Evolutionary conservation across 2,797 vertebrate genomes (phyloP).

Genomic region (Luscinia luscinia): DNA sequence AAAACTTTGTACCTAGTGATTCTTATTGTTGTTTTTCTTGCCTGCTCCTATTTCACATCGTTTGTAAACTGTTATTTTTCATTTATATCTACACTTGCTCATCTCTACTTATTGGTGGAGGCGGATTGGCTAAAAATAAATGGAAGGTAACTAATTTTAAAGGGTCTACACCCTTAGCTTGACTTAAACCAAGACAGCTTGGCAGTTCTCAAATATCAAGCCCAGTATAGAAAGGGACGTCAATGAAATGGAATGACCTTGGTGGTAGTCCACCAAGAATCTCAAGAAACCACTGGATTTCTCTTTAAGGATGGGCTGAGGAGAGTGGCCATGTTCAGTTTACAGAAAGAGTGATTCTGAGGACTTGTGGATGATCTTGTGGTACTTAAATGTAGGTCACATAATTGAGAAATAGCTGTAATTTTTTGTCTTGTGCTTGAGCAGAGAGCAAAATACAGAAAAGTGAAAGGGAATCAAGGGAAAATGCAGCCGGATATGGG

Average conservation of each 20-base stretch:
- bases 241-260: not conserved
- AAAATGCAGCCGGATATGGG: not conserved
- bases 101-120: not conserved
- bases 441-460: not conserved
- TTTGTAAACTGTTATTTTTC: not conserved
- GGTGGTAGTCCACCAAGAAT: not conserved
- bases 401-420: not conserved
- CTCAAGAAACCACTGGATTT: not conserved
- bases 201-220: not conserved
- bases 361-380: not conserved
- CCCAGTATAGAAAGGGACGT: fast-evolving
- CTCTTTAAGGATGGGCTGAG: not conserved
- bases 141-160: not conserved
- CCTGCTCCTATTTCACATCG: not conserved
- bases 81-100: not conserved
- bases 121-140: not conserved
- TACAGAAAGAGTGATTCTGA: not conserved
- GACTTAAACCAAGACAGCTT: not conserved
- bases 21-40: not conserved
- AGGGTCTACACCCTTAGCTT: not conserved
- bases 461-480: not conserved
- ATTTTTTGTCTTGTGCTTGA: not conserved
- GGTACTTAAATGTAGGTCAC: not conserved
- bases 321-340: not conserved
- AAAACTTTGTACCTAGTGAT: not conserved